Evolutionary conservation across 2,888 invertebrate species (phyloP), one percentile per base, ranked within the genome.

Genomic region (Amiota communis): DNA sequence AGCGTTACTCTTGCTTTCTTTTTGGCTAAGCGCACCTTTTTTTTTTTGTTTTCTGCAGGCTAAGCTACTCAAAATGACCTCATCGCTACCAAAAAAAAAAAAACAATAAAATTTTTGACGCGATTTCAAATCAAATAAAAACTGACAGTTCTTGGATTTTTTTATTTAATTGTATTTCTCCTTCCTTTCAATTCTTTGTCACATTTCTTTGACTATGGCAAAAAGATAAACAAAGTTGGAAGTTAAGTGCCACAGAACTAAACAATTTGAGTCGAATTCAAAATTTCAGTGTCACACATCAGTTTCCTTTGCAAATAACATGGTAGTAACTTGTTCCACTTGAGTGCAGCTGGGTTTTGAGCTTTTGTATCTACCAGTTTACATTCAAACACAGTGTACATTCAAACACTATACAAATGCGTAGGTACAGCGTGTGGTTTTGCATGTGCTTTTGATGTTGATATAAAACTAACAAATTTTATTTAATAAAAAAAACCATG

Each of bases 131-230:
- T 2, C 67, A 68, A 68, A 68, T 68, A 48, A 47, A 53, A 68
- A 68, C 67, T 68, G 67, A 53, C 67, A 68, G 67, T 51, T 68
- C 67, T 53, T 68, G 51, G 23, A 53, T 36, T 51, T 68, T 36
- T 36, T 36, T 36, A 23, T 3, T 23, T 23, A 36, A 6, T 36
- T 6, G 36, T 36, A 36, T 36, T 6, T 36, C 36, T 36, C 6
- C 36, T 36, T 36, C 36, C 36, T 36, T 36, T 23, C 20, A 20
- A 9, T 53, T 23, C n/a, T n/a, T 36, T 53, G 20, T 68, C 36
- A 17, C 36, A 36, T 53, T 68, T 51, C 46, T n/a, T 36, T 47
- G 64, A 64, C 47, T 13, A 4, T 36, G 6, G 2, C n/a, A 47
- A 68, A 12, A 20, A 23, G 67, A 20, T 51, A 68, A 53, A 68